phyloP scores from a whole-genome alignment of 2,888 invertebrate genomes.

The Epistrophe eligans region DNA sequence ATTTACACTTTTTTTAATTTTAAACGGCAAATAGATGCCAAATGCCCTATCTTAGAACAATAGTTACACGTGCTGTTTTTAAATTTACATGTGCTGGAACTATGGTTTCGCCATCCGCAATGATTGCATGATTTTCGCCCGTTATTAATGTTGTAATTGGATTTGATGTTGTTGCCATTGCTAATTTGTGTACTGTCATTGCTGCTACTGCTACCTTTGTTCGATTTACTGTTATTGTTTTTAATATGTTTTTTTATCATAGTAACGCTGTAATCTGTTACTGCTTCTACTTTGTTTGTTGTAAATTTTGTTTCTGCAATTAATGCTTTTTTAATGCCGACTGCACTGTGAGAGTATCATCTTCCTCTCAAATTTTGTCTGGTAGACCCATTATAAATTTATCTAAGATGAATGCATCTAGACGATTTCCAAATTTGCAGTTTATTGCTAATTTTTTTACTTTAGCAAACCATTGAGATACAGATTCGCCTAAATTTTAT shows the following conservation, averaged over 20 bases:
- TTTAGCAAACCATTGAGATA: conserved; percentile 18
- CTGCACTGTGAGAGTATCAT: neutral
- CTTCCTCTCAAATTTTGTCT: conserved; percentile 1
- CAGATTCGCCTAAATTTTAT: too few relatives aligned
- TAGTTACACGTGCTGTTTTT: conserved; percentile 3
- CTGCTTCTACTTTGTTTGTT: neutral
- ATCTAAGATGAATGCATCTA: neutral
- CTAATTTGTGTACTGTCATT: neutral
- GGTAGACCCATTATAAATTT: neutral
- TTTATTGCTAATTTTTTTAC: neutral
- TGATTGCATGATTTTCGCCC: neutral
- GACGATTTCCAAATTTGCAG: neutral
- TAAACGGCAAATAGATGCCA: conserved; percentile 11
- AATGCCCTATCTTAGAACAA: too few relatives aligned
- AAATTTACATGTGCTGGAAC: conserved; percentile 6
- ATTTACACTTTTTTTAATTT: conserved; percentile 18
- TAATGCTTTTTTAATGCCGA: neutral
- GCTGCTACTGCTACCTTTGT: neutral
- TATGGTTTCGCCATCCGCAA: conserved; percentile 11
- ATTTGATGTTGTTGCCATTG: neutral
- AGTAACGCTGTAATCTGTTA: too few relatives aligned
- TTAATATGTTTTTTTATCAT: too few relatives aligned
- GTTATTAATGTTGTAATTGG: neutral
- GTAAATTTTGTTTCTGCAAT: conserved; percentile 11
- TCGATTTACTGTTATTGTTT: neutral